phyloP scores from a whole-genome alignment of 2,888 invertebrate genomes.

The Lissocephala sabroskyi region DNA sequence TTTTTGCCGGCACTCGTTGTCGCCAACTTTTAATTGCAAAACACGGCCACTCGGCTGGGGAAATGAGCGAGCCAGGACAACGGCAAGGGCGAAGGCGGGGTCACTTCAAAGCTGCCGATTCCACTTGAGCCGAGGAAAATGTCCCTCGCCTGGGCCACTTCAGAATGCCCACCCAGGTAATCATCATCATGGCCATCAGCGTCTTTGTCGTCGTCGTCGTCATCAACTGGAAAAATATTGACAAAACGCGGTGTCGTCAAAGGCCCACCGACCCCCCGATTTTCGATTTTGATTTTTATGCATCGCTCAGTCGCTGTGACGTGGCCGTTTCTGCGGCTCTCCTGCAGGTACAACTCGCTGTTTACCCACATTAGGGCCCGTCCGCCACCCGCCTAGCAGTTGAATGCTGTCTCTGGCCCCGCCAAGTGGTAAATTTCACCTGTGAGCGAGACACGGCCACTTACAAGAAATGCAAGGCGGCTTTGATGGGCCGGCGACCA shows the following conservation, averaged over 20 bases:
- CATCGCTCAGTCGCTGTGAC: slow-evolving; percentile 40
- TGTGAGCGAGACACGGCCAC: slow-evolving; percentile 59
- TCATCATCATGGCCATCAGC: slow-evolving; percentile 25
- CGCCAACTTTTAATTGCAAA: no score
- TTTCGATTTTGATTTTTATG: neutral
- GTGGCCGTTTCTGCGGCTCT: slow-evolving; percentile 49
- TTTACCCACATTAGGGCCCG: slow-evolving; percentile 43
- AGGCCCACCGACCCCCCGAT: slow-evolving; percentile 15
- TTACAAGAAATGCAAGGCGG: slow-evolving; percentile 56
- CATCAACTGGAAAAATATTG: slow-evolving; percentile 46
- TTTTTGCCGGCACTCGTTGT: no score
- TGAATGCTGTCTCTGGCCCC: slow-evolving; percentile 60
- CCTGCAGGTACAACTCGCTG: slow-evolving; percentile 37
- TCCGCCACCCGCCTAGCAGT: slow-evolving; percentile 47
- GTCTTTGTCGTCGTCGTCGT: slow-evolving; percentile 11
- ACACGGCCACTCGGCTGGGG: no score
- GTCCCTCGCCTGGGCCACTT: no score
- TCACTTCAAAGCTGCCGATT: slow-evolving; percentile 46
- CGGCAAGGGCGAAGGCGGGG: slow-evolving; percentile 29
- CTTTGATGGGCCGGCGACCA: slow-evolving; percentile 43
- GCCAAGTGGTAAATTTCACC: slow-evolving; percentile 64
- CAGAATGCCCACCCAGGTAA: slow-evolving; percentile 29
- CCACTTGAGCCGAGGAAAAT: slow-evolving; percentile 7
- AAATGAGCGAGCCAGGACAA: no score
- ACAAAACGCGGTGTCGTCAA: slow-evolving; percentile 57